Percentiles rank a stretch among this genome's conserved stretches.
phyloP scores from a whole-genome alignment of 2,113 vertebrate genomes.

The Rhabdornis inornatus region DNA sequence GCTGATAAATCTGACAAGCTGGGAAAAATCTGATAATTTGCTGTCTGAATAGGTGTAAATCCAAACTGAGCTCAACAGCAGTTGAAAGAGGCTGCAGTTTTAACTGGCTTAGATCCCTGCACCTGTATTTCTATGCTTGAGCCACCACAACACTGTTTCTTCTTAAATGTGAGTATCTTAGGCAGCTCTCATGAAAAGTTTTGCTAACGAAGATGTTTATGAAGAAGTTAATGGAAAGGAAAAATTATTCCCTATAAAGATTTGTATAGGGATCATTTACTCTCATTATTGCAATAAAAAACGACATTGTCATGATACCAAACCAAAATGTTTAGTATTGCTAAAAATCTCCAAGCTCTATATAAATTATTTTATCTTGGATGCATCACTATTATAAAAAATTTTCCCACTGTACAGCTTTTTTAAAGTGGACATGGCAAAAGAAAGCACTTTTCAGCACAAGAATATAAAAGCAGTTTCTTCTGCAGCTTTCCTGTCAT shows the following conservation, averaged over 20 bases:
- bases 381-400: not conserved
- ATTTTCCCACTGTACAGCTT: not conserved
- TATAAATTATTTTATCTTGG: not conserved
- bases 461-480: not conserved
- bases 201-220: not conserved
- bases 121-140: rapidly evolving
- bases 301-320: not conserved
- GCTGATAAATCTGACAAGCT: not conserved
- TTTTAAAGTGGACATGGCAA: not conserved
- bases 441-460: not conserved
- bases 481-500: not conserved
- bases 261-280: constrained; percentile 3
- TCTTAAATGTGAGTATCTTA: not conserved
- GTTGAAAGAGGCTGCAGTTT: not conserved
- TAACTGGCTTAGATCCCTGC: not conserved
- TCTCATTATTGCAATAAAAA: not conserved
- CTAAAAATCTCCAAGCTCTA: not conserved
- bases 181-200: not conserved
- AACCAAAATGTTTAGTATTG: not conserved
- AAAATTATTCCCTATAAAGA: not conserved
- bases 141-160: not conserved
- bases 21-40: not conserved
- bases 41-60: not conserved
- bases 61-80: not conserved
- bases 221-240: not conserved